Evolutionary conservation across 2,113 vertebrate species (phyloP), one percentile per base, ranked within the genome.

Genomic region (Chionomys nivalis): DNA sequence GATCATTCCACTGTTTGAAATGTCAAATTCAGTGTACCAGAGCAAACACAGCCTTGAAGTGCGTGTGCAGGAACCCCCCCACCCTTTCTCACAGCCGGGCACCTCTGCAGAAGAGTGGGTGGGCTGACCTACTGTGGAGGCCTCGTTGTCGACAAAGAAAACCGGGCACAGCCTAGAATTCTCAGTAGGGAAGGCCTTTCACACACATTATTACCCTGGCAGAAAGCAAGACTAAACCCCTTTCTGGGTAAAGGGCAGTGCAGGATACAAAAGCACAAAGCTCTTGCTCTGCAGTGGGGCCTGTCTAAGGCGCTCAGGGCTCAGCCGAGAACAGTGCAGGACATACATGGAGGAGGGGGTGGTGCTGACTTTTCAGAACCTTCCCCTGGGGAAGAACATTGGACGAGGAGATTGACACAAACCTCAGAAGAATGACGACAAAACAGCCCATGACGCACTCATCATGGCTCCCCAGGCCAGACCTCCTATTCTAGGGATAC

Each of bases 11-110:
- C 89, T 96, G 63, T 89, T 63, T 93, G 90, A 96, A 95, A 95
- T 94, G 21, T 93, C 95, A 97, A 97, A 97, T 65, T 97, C 88
- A 96, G 91, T n/a, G 49, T 87, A 66, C 44, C 16, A 83, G 89
- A 87, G 44, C 97, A 93, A 98, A 94, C 2, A 2, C 28, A 86
- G 90, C 77, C 92, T 91, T 96, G 98, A 96, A 96, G 73, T 65
- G 87, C 93, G 78, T 83, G 81, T 39, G 31, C 24, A 55, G 1
- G 92, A 33, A 86, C 73, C 86, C 66, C 42, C 70, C 85, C 65
- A 70, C 81, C 78, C 92, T 87, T 96, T 90, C 16, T 93, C 96
- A 92, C 79, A 91, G 78, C 95, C 39, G 66, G 83, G 52, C 33
- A n/a, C 31, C 31, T 58, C 42, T 4, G 44, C 36, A 87, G 88